Evolutionary conservation across 2,888 invertebrate species (phyloP).

Genomic region (Venusia cambrica): DNA sequence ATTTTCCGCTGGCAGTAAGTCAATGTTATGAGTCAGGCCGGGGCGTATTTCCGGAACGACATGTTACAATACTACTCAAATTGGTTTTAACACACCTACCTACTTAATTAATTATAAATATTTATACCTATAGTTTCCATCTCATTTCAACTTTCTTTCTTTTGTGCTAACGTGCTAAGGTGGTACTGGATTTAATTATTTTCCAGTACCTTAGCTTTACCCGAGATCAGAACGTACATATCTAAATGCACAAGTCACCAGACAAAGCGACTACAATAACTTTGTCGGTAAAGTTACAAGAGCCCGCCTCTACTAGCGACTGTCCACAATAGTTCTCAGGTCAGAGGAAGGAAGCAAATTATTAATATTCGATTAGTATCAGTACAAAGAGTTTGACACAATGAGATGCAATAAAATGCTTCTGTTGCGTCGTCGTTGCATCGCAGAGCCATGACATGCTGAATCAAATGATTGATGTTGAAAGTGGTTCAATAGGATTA

Average conservation of each 20-base stretch:
- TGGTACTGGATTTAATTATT: too few relatives aligned
- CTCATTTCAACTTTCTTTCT: too few relatives aligned
- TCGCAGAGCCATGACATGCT: constrained; percentile 33
- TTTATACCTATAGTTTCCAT: too few relatives aligned
- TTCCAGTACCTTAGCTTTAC: too few relatives aligned
- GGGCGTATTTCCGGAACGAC: constrained; percentile 32
- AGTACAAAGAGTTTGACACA: constrained; percentile 44
- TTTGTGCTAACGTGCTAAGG: too few relatives aligned
- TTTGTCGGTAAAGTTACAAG: constrained; percentile 43
- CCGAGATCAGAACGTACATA: too few relatives aligned
- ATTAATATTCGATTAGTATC: constrained; percentile 63
- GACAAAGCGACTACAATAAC: constrained; percentile 17
- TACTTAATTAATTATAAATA: too few relatives aligned
- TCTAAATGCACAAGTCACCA: constrained; percentile 25
- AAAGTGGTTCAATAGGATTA: constrained; percentile 28
- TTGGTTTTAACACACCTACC: too few relatives aligned
- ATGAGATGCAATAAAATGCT: constrained; percentile 30
- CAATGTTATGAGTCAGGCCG: constrained; percentile 41
- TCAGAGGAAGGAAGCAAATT: constrained; percentile 62
- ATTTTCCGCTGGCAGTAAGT: constrained; percentile 51
- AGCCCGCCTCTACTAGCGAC: constrained; percentile 42
- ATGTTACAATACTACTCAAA: constrained; percentile 8
- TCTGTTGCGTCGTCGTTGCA: constrained; percentile 40
- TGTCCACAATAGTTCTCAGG: constrained; percentile 36
- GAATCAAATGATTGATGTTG: constrained; percentile 19